A percentile compares a stretch with the other conserved stretches of the same genome.
These are phyloP conservation scores for Pica pica DNA, from an alignment of 2,113 vertebrate species.

Conservation along the genomic window DNA sequence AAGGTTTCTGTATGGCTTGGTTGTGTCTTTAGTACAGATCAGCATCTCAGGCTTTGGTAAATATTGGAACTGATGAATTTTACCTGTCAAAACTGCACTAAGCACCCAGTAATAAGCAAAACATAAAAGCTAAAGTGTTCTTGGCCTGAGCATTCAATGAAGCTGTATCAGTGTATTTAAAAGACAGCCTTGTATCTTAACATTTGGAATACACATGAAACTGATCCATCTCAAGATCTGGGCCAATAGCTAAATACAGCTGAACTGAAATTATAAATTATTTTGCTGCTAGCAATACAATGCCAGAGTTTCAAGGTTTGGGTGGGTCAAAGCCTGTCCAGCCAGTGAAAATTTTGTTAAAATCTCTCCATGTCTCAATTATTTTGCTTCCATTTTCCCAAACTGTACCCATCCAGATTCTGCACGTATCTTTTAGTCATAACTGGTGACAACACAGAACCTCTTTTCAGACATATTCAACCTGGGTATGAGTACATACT, in stretches of 20 bases:
- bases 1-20: background rate
- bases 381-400: background rate
- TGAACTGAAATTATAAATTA: background rate
- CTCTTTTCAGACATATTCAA: background rate
- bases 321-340: background rate
- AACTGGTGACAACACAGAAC: background rate
- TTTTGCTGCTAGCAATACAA: background rate
- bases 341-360: background rate
- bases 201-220: background rate
- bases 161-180: background rate
- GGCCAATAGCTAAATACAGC: background rate
- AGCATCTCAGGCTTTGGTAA: background rate
- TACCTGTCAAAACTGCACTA: background rate
- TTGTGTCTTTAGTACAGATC: background rate
- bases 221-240: background rate
- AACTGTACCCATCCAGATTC: background rate
- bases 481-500: background rate
- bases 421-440: background rate
- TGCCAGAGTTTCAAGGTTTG: background rate
- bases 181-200: background rate
- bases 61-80: background rate
- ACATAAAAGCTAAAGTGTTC: background rate
- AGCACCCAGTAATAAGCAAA: background rate
- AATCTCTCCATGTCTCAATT: background rate
- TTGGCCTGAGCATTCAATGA: background rate